Evolutionary conservation across 2,888 invertebrate genomes (phyloP).

Genomic region (Achlya flavicornis): DNA sequence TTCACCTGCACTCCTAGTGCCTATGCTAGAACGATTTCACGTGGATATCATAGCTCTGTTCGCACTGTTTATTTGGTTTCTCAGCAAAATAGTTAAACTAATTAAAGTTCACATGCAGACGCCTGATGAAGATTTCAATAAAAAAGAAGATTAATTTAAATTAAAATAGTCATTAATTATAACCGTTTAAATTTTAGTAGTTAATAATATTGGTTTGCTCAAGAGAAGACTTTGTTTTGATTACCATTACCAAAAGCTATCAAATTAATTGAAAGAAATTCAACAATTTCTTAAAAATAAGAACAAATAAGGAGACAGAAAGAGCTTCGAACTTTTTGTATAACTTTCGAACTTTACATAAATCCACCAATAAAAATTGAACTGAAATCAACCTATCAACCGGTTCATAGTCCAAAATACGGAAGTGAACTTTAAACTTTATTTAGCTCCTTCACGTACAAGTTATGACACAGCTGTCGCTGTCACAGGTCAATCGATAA

Average conservation of each 20-base stretch:
- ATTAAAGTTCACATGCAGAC: slow-evolving; percentile 46
- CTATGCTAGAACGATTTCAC: slow-evolving; percentile 41
- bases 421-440: not conserved
- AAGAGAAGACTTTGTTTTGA: not conserved
- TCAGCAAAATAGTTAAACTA: slow-evolving; percentile 52
- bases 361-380: too few species aligned
- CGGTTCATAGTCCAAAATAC: not conserved
- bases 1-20: slow-evolving; percentile 45
- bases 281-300: too few species aligned
- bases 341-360: too few species aligned
- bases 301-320: too few species aligned
- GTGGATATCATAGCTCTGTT: slow-evolving; percentile 45
- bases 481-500: slow-evolving; percentile 7
- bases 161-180: not conserved
- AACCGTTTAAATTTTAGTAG: not conserved
- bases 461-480: not conserved
- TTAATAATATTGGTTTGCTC: not conserved
- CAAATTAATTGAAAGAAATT: too few species aligned
- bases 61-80: slow-evolving; percentile 52
- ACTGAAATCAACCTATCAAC: too few species aligned
- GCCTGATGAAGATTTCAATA: slow-evolving; percentile 35
- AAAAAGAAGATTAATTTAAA: slow-evolving; percentile 21
- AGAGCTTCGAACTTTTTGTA: too few species aligned
- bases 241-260: too few species aligned
- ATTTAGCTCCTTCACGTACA: not conserved